A percentile compares a stretch with the other conserved stretches of the same genome.
Evolutionary conservation across 1,140 invertebrate genomes (phyloP).

Genomic region (Sminthurides bifidus): DNA sequence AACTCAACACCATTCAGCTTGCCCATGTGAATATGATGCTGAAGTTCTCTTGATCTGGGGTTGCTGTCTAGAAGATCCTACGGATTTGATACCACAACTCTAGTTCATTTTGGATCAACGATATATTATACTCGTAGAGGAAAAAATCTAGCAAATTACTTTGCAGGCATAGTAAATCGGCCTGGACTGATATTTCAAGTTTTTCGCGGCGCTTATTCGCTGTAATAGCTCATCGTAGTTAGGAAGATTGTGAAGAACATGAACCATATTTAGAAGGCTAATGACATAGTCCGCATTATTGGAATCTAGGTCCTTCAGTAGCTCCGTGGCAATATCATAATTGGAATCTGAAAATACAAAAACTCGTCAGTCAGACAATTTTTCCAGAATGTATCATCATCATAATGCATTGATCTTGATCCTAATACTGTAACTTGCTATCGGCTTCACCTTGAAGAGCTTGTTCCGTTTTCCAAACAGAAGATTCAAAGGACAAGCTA

Average conservation of each 20-base stretch:
- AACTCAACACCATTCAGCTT: background rate
- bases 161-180: background rate
- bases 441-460: constrained; percentile 29
- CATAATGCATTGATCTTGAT: background rate
- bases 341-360: background rate
- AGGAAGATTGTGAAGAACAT: background rate
- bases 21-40: background rate
- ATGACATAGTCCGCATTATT: background rate
- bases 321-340: background rate
- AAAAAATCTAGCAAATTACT: background rate
- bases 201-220: background rate
- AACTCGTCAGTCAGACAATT: background rate
- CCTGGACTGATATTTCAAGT: background rate
- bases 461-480: constrained; percentile 52
- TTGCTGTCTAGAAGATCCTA: background rate
- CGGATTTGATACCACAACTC: background rate
- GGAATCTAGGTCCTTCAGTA: background rate
- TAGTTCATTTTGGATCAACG: background rate
- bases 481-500: constrained; percentile 67
- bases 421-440: background rate
- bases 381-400: no score
- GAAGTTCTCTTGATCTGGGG: background rate
- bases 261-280: constrained; percentile 1
- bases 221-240: background rate
- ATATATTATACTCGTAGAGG: no score